phyloP scores from a whole-genome alignment of 1,140 invertebrate genomes.

The Caenorhabditis latens region DNA sequence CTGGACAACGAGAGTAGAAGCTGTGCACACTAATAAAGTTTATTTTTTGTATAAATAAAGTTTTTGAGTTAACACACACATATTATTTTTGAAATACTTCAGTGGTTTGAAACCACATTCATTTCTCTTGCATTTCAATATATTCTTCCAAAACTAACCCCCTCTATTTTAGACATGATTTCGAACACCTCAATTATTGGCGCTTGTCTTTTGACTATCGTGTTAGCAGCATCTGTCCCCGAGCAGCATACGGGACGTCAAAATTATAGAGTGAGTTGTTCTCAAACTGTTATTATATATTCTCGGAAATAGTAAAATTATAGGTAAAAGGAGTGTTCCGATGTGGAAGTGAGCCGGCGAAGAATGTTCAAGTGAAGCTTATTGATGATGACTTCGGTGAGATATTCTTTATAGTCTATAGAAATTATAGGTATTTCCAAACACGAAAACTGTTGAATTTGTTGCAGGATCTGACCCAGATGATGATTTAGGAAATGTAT shows the following conservation, averaged over 20 bases:
- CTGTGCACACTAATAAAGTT: conserved; percentile 64
- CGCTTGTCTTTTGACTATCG: not conserved
- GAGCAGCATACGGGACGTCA: conserved; percentile 73
- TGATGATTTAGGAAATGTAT: conserved; percentile 73
- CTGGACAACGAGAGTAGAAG: conserved; percentile 74
- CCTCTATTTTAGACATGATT: conserved; percentile 40
- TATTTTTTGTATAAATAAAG: not conserved
- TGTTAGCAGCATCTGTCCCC: conserved; percentile 66
- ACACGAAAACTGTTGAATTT: not conserved
- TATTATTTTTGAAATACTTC: not conserved
- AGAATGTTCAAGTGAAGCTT: conserved; percentile 74
- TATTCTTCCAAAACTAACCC: conserved; percentile 32
- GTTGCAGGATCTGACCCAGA: conserved; percentile 74
- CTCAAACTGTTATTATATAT: not conserved
- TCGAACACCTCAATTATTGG: not conserved
- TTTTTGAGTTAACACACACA: not conserved
- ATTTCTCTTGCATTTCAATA: not conserved
- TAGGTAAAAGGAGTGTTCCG: conserved; percentile 72
- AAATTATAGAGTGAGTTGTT: conserved; percentile 70
- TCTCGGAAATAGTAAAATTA: conserved; percentile 11
- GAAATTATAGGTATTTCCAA: not conserved
- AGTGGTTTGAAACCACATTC: not conserved
- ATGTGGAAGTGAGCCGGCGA: conserved; percentile 73
- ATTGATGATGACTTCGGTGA: conserved; percentile 75
- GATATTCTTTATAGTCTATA: too few species aligned